Percentiles rank a stretch among this genome's conserved stretches.
These are phyloP conservation scores for Protomyctophum bolini DNA, from an alignment of 2,113 vertebrate genomes.

Conservation along the genomic window DNA sequence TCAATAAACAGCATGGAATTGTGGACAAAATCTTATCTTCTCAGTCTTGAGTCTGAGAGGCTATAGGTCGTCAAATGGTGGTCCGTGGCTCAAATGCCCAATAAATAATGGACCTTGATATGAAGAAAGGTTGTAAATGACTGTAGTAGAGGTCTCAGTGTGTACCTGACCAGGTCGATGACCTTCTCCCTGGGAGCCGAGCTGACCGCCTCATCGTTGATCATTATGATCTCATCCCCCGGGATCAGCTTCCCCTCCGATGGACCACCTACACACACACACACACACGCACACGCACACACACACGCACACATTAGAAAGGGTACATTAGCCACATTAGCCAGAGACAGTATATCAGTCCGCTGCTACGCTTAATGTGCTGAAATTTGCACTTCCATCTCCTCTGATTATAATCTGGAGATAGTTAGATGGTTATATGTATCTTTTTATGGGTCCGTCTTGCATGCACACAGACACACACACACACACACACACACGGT, in stretches of 20 bases:
- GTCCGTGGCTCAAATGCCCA: no score
- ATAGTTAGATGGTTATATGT: no score
- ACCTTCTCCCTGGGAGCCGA: conserved; percentile 93
- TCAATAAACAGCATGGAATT: no score
- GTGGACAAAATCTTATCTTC: no score
- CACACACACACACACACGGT: not conserved
- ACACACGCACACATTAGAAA: not conserved
- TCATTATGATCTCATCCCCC: conserved; percentile 98
- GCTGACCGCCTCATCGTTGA: conserved; percentile 93
- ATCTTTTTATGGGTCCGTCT: not conserved
- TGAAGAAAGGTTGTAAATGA: no score
- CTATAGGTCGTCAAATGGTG: not conserved
- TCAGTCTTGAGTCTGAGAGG: no score
- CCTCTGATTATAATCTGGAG: no score
- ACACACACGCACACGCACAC: conserved; percentile 17
- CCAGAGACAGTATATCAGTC: no score
- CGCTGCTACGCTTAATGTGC: no score
- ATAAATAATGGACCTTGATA: no score
- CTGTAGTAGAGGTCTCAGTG: not conserved
- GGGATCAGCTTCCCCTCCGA: conserved; percentile 95
- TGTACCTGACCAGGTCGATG: conserved; percentile 97
- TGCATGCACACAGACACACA: not conserved
- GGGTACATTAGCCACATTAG: no score
- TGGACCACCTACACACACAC: conserved; percentile 84
- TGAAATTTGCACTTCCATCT: no score